These are phyloP conservation scores for Ciconia stormi DNA, from an alignment of 2,113 vertebrate species.

Conservation along the genomic window DNA sequence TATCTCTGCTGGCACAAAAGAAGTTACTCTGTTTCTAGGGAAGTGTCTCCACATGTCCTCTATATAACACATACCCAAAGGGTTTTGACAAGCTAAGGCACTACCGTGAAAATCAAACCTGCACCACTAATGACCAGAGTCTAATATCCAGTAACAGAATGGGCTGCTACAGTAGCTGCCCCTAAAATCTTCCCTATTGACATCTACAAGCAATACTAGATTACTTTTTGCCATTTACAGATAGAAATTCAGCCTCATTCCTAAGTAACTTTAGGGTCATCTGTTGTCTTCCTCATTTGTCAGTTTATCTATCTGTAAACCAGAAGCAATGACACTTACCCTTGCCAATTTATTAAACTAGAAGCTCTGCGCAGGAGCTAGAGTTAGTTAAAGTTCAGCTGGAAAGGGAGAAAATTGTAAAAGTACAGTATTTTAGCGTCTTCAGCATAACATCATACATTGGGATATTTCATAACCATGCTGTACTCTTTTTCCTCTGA, in stretches of 20 bases:
- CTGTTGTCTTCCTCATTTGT: no score
- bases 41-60: accelerated
- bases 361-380: neutral
- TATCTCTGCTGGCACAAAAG: neutral
- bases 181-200: neutral
- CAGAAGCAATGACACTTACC: accelerated
- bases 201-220: neutral
- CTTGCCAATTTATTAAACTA: neutral
- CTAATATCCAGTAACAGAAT: neutral
- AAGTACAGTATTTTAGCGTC: neutral
- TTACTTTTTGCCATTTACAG: neutral
- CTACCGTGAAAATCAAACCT: neutral
- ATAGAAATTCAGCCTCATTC: neutral
- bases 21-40: neutral
- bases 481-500: neutral
- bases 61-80: neutral
- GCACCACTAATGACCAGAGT: neutral
- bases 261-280: neutral
- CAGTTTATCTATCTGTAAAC: neutral
- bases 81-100: neutral
- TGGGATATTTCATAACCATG: accelerated
- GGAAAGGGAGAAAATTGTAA: accelerated
- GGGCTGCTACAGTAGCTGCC: accelerated
- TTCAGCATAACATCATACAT: neutral
- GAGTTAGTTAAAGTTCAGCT: neutral